phyloP scores from a whole-genome alignment of 2,888 invertebrate genomes.

The Ormyrus nitidulus region DNA sequence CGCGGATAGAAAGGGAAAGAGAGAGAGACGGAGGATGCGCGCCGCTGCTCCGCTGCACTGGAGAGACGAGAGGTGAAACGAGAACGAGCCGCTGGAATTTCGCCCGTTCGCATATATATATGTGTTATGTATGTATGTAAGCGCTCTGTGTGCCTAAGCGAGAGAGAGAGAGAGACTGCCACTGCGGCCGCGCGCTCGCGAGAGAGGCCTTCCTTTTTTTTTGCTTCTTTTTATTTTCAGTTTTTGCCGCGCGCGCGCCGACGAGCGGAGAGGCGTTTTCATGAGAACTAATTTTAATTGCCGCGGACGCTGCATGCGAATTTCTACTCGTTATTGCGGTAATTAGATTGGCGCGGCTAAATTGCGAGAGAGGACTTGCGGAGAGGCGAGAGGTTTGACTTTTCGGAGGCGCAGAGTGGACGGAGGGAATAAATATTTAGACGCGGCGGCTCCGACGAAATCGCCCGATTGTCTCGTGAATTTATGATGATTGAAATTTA shows the following conservation, averaged over 20 bases:
- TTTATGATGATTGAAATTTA: too few relatives aligned
- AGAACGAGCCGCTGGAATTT: background rate
- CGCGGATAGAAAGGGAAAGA: too few relatives aligned
- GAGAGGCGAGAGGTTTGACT: too few relatives aligned
- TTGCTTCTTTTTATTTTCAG: conserved; percentile 12
- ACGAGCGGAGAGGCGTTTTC: conserved; percentile 3
- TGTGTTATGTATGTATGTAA: too few relatives aligned
- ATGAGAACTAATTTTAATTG: conserved; percentile 34
- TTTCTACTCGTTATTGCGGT: conserved; percentile 24
- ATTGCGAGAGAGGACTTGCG: background rate
- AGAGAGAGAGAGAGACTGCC: background rate
- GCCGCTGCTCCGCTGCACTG: background rate
- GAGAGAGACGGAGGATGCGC: conserved; percentile 54
- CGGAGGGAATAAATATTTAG: too few relatives aligned
- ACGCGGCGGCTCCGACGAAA: too few relatives aligned
- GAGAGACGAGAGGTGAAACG: background rate
- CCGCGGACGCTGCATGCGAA: background rate
- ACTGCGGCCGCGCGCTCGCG: conserved; percentile 17
- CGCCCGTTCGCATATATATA: too few relatives aligned
- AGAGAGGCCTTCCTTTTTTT: conserved; percentile 11
- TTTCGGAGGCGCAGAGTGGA: too few relatives aligned
- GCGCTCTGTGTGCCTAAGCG: background rate
- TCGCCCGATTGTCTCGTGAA: too few relatives aligned
- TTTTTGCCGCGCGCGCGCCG: background rate
- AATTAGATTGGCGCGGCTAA: conserved; percentile 13